A percentile compares a stretch with the other conserved stretches of the same genome.
These are phyloP conservation scores for Sus cebifrons DNA, from an alignment of 2,797 vertebrate genomes.

Conservation along the genomic window DNA sequence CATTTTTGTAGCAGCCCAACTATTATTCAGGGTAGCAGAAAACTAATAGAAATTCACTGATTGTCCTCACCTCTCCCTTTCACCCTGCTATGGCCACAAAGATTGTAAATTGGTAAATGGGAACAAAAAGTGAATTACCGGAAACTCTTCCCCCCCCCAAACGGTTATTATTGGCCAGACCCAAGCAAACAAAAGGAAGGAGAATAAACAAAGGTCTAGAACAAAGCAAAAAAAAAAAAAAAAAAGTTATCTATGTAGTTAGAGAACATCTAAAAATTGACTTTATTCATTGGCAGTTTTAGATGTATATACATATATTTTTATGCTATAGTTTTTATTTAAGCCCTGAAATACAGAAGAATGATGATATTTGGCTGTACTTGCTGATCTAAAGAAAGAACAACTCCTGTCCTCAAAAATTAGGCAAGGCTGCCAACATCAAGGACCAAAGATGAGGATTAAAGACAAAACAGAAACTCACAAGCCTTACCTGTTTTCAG, in stretches of 20 bases:
- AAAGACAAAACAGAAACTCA: background rate
- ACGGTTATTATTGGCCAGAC: background rate
- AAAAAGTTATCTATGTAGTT: background rate
- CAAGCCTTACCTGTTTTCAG: constrained; percentile 95
- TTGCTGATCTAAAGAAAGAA: constrained; percentile 27
- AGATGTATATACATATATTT: background rate
- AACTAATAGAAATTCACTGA: background rate
- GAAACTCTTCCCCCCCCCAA: background rate
- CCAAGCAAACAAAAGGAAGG: background rate
- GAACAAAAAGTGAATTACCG: background rate
- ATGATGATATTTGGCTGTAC: background rate
- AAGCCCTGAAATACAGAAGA: constrained; percentile 30
- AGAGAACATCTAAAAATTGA: background rate
- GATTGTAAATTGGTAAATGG: background rate
- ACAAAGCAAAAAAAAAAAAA: constrained; percentile 53
- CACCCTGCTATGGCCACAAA: background rate
- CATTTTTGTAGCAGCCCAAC: background rate
- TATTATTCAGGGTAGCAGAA: background rate
- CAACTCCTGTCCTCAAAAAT: background rate
- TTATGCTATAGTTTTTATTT: constrained; percentile 34
- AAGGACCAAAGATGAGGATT: background rate
- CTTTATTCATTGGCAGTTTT: constrained; percentile 31
- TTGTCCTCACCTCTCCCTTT: background rate
- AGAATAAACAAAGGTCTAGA: background rate
- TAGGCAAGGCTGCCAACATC: background rate